Percentiles rank a stretch among this genome's conserved stretches.
Conservation (phyloP, 2,888 invertebrate species). For the Eurytoma californica region DNA sequence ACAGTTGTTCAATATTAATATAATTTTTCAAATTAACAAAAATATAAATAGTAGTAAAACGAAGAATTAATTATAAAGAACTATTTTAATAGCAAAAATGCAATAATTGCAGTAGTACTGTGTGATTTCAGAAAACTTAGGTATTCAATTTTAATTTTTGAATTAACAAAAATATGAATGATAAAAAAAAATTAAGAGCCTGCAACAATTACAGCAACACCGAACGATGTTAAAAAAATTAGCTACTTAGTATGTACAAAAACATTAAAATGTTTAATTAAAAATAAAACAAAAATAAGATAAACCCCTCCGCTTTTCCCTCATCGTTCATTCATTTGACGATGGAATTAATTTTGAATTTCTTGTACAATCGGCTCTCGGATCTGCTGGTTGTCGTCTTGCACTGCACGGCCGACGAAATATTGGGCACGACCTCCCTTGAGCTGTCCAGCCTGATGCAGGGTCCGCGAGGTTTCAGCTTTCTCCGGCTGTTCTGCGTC, state of each 20-base stretch:
- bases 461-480: conserved; percentile 60
- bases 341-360: conserved; percentile 25
- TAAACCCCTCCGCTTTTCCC: neutral
- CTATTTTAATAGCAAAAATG: too few species aligned
- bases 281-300: neutral
- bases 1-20: too few species aligned
- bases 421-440: conserved; percentile 45
- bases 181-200: neutral
- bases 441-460: conserved; percentile 56
- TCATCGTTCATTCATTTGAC: neutral
- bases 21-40: too few species aligned
- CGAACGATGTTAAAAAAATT: too few species aligned
- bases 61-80: too few species aligned
- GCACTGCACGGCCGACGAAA: conserved; percentile 49
- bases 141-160: neutral
- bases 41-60: too few species aligned
- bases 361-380: conserved; percentile 6
- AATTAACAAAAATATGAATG: neutral
- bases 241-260: too few species aligned
- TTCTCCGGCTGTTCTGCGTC: conserved; percentile 29
- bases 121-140: too few species aligned
- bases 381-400: neutral
- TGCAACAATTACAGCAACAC: too few species aligned
- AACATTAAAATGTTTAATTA: too few species aligned
- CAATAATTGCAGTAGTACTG: too few species aligned